Percentiles rank a stretch among this genome's conserved stretches.
Evolutionary conservation across 2,113 vertebrate genomes (phyloP).

Genomic region (Nerophis lumbriciformis): DNA sequence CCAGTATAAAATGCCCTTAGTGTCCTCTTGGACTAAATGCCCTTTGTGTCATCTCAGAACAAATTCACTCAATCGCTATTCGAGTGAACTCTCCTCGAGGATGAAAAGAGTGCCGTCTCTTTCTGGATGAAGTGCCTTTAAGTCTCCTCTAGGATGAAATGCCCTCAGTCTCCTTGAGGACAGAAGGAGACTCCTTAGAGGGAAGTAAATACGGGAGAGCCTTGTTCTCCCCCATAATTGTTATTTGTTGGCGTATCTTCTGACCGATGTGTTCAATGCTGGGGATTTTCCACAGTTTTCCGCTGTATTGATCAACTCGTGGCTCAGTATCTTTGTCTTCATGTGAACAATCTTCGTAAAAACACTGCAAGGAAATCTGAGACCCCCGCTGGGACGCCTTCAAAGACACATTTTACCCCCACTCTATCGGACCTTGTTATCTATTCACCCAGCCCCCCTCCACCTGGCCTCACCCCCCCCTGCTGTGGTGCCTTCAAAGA

Average conservation of each 20-base stretch:
- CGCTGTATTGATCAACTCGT: neutral
- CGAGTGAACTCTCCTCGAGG: too few species aligned
- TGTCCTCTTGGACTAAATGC: too few species aligned
- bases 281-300: too few species aligned
- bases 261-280: neutral
- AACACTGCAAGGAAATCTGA: constrained; percentile 18
- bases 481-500: constrained; percentile 58
- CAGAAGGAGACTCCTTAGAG: neutral
- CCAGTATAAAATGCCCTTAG: too few species aligned
- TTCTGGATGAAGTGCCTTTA: too few species aligned
- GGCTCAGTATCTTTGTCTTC: neutral
- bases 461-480: constrained; percentile 23
- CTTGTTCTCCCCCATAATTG: neutral
- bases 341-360: neutral
- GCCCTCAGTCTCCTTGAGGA: neutral
- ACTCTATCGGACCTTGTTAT: constrained; percentile 40
- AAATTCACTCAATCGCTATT: too few species aligned
- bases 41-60: too few species aligned
- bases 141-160: neutral
- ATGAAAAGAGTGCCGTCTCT: too few species aligned
- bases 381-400: constrained; percentile 51
- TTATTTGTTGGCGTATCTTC: neutral
- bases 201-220: neutral
- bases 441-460: constrained; percentile 39
- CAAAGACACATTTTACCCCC: constrained; percentile 53